Evolutionary conservation across 1,140 invertebrate species (phyloP).

Genomic region (Aphis gossypii): DNA sequence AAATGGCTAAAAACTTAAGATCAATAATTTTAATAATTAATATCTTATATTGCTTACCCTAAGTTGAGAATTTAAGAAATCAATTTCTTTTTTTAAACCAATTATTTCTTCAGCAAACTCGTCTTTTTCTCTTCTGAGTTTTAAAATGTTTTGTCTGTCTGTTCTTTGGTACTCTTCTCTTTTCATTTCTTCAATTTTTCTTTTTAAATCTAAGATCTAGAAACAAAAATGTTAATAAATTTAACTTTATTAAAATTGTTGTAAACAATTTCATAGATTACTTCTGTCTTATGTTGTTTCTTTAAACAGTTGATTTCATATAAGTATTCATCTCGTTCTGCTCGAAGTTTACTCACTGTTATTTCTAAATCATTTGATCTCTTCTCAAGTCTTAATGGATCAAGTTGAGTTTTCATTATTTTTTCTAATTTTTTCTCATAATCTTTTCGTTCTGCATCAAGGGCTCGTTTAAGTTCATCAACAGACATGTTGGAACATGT

Average conservation of each 20-base stretch:
- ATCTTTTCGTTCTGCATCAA: conserved; percentile 47
- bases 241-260: neutral
- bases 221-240: neutral
- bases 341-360: conserved; percentile 50
- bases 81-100: conserved; percentile 49
- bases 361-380: conserved; percentile 45
- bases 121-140: conserved; percentile 38
- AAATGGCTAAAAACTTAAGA: neutral
- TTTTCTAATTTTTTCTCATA: conserved; percentile 43
- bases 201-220: conserved; percentile 45
- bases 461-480: conserved; percentile 11
- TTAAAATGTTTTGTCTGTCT: conserved; percentile 39
- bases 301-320: conserved; percentile 53
- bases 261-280: neutral
- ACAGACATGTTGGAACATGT: neutral
- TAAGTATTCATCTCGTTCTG: conserved; percentile 50
- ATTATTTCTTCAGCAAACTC: conserved; percentile 32
- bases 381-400: neutral
- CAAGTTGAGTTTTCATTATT: conserved; percentile 27
- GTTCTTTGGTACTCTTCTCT: neutral
- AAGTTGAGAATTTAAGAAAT: conserved; percentile 39
- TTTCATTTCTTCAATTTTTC: conserved; percentile 43
- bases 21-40: neutral
- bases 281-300: conserved; percentile 42
- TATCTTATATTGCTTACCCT: neutral